Percentiles rank a stretch among this genome's conserved stretches.
Conservation (phyloP, 2,797 vertebrate species). For the Telmatherina bonti region DNA sequence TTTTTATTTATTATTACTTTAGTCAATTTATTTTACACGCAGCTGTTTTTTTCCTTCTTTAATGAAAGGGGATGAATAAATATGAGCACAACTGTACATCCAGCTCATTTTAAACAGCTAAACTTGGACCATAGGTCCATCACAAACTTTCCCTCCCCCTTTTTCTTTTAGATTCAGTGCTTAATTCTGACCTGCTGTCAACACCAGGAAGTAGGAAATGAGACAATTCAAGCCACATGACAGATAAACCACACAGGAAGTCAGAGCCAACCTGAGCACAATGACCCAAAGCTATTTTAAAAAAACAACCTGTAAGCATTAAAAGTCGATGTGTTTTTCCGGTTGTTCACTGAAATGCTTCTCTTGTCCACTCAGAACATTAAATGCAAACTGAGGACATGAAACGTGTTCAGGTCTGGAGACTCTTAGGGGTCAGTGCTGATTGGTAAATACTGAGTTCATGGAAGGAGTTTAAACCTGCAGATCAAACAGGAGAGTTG, state of each 20-base stretch:
- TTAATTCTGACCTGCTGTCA: conserved; percentile 6
- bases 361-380: background rate
- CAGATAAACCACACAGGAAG: conserved; percentile 29
- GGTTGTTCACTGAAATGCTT: background rate
- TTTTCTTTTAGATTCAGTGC: background rate
- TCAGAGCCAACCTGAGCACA: background rate
- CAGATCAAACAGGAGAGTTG: background rate
- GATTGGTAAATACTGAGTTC: background rate
- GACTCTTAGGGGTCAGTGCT: background rate
- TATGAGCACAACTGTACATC: too few species aligned
- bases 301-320: background rate
- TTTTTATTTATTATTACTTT: too few species aligned
- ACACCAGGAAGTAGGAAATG: conserved; percentile 21
- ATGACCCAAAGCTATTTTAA: conserved; percentile 4
- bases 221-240: conserved; percentile 25
- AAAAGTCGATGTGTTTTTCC: background rate
- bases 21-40: too few species aligned
- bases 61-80: too few species aligned
- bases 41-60: too few species aligned
- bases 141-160: too few species aligned
- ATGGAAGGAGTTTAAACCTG: background rate
- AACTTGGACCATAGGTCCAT: background rate
- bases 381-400: background rate
- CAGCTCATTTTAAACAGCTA: background rate
- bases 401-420: background rate